Base-by-base conservation (phyloP, 2,888 invertebrate genomes). In the Andrena praecox region DNA sequence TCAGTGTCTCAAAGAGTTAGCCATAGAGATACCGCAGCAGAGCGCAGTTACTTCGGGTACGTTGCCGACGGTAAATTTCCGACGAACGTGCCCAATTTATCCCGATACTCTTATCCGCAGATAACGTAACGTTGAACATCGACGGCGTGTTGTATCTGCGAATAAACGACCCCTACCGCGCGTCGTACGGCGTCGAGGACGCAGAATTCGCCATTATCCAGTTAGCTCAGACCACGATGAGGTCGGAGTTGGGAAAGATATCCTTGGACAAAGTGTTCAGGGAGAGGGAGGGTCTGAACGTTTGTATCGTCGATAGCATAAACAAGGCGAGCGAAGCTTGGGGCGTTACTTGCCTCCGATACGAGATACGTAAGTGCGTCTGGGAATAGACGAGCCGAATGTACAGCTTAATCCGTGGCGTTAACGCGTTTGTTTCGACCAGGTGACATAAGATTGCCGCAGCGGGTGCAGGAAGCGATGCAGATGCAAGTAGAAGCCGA, bases 401-500 rank as follows among this genome's bases (percentile, higher is more conserved):
- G 24, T 8, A 1, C 33, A n/a, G 50, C 2, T 8, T 2, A 56
- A 0, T 0, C 1, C n/a, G 20, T 52, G 0, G 0, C 0, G 52
- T 7, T 20, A 20, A 52, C 0, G n/a, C 42, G 10, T 2, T 12
- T 54, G 62, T 2, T n/a, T n/a, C 0, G 5, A 5, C n/a, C 33
- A 98, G 98, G 97, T 95, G 97, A 98, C 92, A 98, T 99, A 91
- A 97, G 96, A 93, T 95, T 99, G 84, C 99, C 99, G 0, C 94
- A 95, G 0, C 96, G 99, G 90, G 97, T 99, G 0, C 98, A 99
- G 92, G 99, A 99, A 94, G 99, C 99, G 0, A 99, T 99, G 99
- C 99, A 99, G 94, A 99, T 99, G 99, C 99, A 99, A 95, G 99
- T 99, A 0, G 99, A 99, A 94, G 99, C 99, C 0, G 99, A 99